Conservation (phyloP, 2,113 vertebrate species). For the Hydrochoerus hydrochaeris region DNA sequence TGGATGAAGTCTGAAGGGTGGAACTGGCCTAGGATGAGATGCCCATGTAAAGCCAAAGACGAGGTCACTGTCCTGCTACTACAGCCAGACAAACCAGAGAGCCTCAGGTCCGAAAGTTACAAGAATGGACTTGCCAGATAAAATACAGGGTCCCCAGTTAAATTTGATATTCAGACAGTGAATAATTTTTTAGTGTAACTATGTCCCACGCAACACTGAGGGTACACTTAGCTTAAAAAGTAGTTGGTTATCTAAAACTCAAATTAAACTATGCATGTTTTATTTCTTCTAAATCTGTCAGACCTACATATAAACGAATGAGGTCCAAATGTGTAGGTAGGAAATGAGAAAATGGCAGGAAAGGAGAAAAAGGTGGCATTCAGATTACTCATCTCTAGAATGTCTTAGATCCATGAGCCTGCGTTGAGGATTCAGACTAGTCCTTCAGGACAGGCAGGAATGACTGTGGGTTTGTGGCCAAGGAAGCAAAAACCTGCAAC, state of each 20-base stretch:
- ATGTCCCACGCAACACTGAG: background rate
- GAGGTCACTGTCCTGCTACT: background rate
- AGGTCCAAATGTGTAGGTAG: background rate
- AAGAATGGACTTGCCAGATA: background rate
- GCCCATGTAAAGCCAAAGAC: background rate
- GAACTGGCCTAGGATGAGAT: background rate
- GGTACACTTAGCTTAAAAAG: background rate
- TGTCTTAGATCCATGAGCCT: background rate
- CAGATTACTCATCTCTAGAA: background rate
- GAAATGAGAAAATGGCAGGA: background rate
- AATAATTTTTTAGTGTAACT: background rate
- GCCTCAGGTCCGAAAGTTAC: background rate
- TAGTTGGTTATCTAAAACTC: background rate
- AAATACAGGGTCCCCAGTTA: background rate
- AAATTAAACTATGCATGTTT: background rate
- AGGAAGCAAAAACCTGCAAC: background rate
- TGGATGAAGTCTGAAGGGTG: background rate
- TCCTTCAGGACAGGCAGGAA: background rate
- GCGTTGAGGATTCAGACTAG: background rate
- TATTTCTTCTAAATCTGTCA: slow-evolving; percentile 22
- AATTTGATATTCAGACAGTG: background rate
- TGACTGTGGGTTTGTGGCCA: background rate
- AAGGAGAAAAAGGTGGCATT: background rate
- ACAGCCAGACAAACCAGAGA: background rate
- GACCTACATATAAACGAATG: background rate